phyloP scores from a whole-genome alignment of 2,888 invertebrate species.

The Pediacus dermestoides region DNA sequence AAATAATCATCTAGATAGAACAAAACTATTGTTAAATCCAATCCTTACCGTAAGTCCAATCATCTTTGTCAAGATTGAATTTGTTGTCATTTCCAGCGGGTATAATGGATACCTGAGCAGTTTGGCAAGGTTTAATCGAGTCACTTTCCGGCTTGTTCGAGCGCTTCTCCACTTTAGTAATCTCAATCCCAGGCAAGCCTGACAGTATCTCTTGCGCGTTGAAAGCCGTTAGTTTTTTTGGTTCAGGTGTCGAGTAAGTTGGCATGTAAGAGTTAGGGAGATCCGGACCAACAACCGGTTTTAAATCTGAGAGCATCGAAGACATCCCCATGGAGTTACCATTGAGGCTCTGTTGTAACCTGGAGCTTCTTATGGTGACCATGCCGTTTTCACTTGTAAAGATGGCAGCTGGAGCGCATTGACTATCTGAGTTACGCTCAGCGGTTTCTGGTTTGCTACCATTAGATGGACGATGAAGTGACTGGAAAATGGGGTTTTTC shows the following conservation, averaged over 20 bases:
- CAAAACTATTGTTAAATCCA: conserved; percentile 1
- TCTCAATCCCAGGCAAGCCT: conserved; percentile 48
- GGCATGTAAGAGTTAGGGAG: conserved; percentile 19
- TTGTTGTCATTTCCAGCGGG: conserved; percentile 43
- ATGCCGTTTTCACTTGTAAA: conserved; percentile 73
- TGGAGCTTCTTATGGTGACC: conserved; percentile 79
- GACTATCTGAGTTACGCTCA: conserved; percentile 38
- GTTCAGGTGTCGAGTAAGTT: conserved; percentile 18
- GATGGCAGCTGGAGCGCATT: conserved; percentile 60
- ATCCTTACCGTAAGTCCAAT: conserved; percentile 47
- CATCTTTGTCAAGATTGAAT: conserved; percentile 42
- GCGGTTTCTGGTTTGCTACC: not conserved
- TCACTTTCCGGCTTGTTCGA: conserved; percentile 31
- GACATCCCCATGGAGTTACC: conserved; percentile 30
- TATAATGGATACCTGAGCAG: conserved; percentile 48
- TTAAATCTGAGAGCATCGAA: conserved; percentile 35
- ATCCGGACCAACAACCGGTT: conserved; percentile 37
- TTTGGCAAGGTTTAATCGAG: conserved; percentile 35
- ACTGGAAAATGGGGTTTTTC: conserved; percentile 74
- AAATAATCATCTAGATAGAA: conserved; percentile 1
- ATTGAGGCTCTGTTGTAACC: conserved; percentile 48
- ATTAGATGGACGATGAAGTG: conserved; percentile 46
- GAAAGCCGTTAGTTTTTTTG: conserved; percentile 33
- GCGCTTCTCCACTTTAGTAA: conserved; percentile 47
- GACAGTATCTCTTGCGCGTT: conserved; percentile 48